These are phyloP conservation scores for Bombus confusus DNA, from an alignment of 1,140 invertebrate genomes.

Conservation along the genomic window DNA sequence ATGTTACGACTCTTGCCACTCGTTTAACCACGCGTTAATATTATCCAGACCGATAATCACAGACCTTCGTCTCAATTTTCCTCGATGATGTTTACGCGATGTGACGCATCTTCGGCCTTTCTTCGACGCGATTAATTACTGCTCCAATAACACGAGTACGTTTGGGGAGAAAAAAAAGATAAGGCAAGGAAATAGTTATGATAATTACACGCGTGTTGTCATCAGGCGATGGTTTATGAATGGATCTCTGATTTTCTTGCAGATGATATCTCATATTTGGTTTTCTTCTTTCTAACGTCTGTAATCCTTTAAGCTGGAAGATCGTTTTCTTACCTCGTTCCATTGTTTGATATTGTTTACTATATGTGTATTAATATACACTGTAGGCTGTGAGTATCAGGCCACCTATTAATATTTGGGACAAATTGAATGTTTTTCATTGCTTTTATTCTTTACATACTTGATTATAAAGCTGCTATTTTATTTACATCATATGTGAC, in stretches of 20 bases:
- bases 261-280: not conserved
- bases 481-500: too few relatives aligned
- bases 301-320: too few relatives aligned
- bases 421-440: too few relatives aligned
- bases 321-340: not conserved
- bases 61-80: not conserved
- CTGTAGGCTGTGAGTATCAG: too few relatives aligned
- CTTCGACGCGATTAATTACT: not conserved
- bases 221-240: not conserved
- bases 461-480: too few relatives aligned
- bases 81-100: too few relatives aligned
- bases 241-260: not conserved
- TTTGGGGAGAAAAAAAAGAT: too few relatives aligned
- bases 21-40: not conserved
- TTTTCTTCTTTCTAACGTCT: too few relatives aligned
- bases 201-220: too few relatives aligned
- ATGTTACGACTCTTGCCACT: not conserved
- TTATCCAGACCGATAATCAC: not conserved
- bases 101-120: not conserved
- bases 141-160: too few relatives aligned
- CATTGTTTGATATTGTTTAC: not conserved
- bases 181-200: not conserved
- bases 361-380: not conserved
- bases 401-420: too few relatives aligned
- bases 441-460: too few relatives aligned